Percentiles rank a stretch among this genome's conserved stretches.
These are phyloP conservation scores for Tetramorium simillimum DNA, from an alignment of 1,140 invertebrate species.

Conservation along the genomic window DNA sequence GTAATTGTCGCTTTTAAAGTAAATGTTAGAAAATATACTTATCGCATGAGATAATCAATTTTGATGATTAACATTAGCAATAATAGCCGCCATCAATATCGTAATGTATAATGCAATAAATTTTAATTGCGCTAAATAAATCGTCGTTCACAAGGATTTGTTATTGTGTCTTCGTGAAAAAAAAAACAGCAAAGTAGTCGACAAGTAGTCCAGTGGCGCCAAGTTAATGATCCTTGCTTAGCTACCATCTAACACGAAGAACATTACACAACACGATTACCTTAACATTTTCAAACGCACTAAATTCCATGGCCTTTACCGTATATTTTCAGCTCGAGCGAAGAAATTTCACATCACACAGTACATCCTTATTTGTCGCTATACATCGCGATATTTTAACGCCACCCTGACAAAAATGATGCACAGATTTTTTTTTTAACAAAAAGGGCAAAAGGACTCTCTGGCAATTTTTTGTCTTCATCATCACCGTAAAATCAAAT, in stretches of 20 bases:
- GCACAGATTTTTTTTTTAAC: conserved; percentile 4
- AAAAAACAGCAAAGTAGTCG: neutral
- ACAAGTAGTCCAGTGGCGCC: neutral
- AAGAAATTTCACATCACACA: neutral
- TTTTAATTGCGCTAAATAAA: neutral
- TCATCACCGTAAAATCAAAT: neutral
- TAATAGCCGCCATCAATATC: neutral
- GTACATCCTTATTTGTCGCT: conserved; percentile 33
- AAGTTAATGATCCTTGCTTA: conserved; percentile 26
- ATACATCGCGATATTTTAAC: conserved; percentile 27
- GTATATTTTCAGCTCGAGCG: neutral
- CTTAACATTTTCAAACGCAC: conserved; percentile 30
- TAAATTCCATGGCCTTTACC: conserved; percentile 17
- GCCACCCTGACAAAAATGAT: neutral
- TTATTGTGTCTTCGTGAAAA: neutral
- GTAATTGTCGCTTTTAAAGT: neutral
- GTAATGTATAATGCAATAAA: neutral
- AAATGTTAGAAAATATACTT: neutral
- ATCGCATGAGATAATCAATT: neutral
- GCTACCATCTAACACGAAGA: neutral
- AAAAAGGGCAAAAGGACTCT: neutral
- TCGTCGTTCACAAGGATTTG: neutral
- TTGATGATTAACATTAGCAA: neutral
- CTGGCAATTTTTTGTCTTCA: neutral
- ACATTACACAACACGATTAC: conserved; percentile 52